Conservation (phyloP, 1,140 invertebrate genomes). For the Philotrypesis tridentata region DNA sequence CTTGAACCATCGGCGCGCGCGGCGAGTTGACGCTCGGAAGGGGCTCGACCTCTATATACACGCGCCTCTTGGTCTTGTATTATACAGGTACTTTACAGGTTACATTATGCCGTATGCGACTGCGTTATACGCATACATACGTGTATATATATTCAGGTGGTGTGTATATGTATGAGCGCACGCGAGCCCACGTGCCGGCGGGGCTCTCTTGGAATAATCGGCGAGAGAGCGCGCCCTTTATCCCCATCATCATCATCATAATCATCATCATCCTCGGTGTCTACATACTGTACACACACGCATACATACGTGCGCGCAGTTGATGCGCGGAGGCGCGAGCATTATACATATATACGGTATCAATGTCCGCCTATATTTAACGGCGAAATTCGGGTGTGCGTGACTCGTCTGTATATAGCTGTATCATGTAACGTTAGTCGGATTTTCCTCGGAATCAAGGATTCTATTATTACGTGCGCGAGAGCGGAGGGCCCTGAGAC, state of each 20-base stretch:
- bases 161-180: background rate
- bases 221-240: too few relatives aligned
- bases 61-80: too few relatives aligned
- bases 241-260: too few relatives aligned
- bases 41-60: background rate
- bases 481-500: conserved; percentile 15
- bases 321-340: too few relatives aligned
- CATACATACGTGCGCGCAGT: too few relatives aligned
- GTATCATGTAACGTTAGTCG: background rate
- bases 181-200: conserved; percentile 3
- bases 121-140: background rate
- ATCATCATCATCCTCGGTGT: too few relatives aligned
- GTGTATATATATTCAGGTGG: background rate
- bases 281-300: too few relatives aligned
- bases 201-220: too few relatives aligned
- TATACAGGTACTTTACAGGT: too few relatives aligned
- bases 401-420: background rate
- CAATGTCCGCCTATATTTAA: background rate
- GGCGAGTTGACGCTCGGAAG: conserved; percentile 21
- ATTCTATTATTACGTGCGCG: conserved; percentile 19
- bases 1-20: conserved; percentile 56
- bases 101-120: too few relatives aligned
- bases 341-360: too few relatives aligned
- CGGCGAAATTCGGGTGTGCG: background rate
- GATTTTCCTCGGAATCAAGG: background rate